Conservation (phyloP, 2,113 vertebrate genomes). For the Coryphaenoides rupestris region DNA sequence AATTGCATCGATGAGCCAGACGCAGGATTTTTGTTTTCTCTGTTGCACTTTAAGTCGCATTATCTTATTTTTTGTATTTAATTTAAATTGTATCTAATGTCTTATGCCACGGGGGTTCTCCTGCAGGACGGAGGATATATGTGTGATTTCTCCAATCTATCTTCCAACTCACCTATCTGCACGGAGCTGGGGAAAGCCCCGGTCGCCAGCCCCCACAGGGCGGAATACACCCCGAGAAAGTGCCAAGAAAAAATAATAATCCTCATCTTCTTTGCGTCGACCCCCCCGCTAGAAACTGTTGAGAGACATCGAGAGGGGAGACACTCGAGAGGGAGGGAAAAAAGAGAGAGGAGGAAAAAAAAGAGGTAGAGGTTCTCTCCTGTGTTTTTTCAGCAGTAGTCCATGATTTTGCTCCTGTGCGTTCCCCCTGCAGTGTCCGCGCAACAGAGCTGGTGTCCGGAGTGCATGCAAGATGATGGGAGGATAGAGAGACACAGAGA, state of each 20-base stretch:
- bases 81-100: no score
- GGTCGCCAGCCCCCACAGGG: constrained; percentile 91
- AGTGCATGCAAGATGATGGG: constrained; percentile 84
- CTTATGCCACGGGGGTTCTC: constrained; percentile 15
- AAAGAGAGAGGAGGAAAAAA: constrained; percentile 21
- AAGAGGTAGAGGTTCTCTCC: constrained; percentile 39
- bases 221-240: constrained; percentile 93
- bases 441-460: constrained; percentile 78
- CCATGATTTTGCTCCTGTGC: constrained; percentile 76
- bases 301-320: constrained; percentile 85
- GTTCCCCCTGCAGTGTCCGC: constrained; percentile 89
- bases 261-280: constrained; percentile 88
- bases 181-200: constrained; percentile 99
- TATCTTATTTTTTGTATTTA: no score
- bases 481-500: constrained; percentile 31
- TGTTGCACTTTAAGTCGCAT: not conserved
- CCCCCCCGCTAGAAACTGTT: constrained; percentile 74
- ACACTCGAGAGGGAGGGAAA: constrained; percentile 12
- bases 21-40: not conserved
- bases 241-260: constrained; percentile 95
- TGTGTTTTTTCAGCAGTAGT: constrained; percentile 66
- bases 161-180: constrained; percentile 91
- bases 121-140: no score
- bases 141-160: constrained; percentile 37
- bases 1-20: not conserved